Evolutionary conservation across 2,113 vertebrate genomes (phyloP), one percentile per base, ranked within the genome.

Genomic region (Aptenodytes patagonicus): DNA sequence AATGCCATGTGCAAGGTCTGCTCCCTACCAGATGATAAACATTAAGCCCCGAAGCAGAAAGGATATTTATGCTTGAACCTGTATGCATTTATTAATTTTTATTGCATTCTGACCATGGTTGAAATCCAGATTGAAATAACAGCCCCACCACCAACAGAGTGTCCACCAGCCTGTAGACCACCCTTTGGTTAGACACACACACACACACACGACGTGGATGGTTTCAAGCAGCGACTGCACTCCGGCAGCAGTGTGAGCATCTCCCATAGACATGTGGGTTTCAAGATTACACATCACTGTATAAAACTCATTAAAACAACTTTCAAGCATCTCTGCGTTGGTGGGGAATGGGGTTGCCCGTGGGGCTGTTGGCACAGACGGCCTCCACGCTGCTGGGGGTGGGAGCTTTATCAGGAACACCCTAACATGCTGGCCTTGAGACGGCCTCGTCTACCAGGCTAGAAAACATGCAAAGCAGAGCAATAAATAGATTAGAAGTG

Each of bases 381-480:
- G 40, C 57, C 51, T 60, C 47, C 58, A 64, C 0, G 15, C 55
- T 84, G 57, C 55, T 36, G 38, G 20, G 38, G 20, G 40, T 87
- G 54, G 79, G 73, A 80, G 25, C n/a, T 82, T 64, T 89, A 89
- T 78, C 93, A 85, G 76, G 75, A 82, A 68, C 86, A 83, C n/a
- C 62, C 20, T 62, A 95, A 96, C 95, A 82, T 7, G 0, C 47
- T 0, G 31, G 72, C 88, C 95, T 44, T 95, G 91, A 46, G 82
- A 71, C 31, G 28, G 90, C 69, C 75, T 84, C 5, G 1, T 79
- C 72, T 83, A 65, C 73, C 9, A 2, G 22, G 82, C 62, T 70
- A 11, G 31, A 38, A 87, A 78, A 95, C 51, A 68, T 20, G 32
- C 17, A 72, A 54, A 93, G 64, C 38, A 70, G 29, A 46, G 90